Base-by-base conservation (phyloP, 2,113 vertebrate genomes). In the Centrocercus urophasianus region DNA sequence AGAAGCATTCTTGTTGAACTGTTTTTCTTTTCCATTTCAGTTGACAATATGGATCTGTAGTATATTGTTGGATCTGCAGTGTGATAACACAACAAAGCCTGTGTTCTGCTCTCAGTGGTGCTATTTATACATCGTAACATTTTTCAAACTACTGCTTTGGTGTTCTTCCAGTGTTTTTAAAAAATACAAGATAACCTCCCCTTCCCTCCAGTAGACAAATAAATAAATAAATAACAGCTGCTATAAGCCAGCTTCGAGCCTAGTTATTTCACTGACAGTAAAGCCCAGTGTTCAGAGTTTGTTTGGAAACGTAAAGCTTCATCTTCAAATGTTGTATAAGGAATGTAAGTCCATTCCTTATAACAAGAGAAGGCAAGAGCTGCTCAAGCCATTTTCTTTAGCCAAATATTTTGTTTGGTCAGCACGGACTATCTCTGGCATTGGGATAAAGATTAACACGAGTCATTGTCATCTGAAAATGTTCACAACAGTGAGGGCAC, bases 51-150 rank as follows among this genome's bases (percentile, higher is more conserved):
- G 90, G 94, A 88, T 96, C 93, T 93, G 90, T 93, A 94, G 80
- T 96, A 83, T 82, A 94, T 95, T 96, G 95, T 93, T 95, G 95
- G 90, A 96, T 95, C 91, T 92, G 72, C 69, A 82, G 75, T 84
- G 88, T 95, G 94, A 96, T 93, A 96, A 84, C 93, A 94, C 88
- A 96, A 96, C 93, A 96, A 97, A 95, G 92, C 83, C 78, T 93
- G 67, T 94, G 86, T 93, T 95, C 88, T 81, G 69, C 84, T 95
- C 90, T 96, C 90, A 96, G 83, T 61, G 7, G 77, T 83, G 83
- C 48, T 95, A 91, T 96, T 96, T 95, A 94, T 93, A 91, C 43
- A 17, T 88, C 42, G 59, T 48, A 94, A 69, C 74, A 78, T 96
- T 95, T 96, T 96, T 94, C 91, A 93, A 94, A 96, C 88, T 45